These are phyloP conservation scores for Danaus chrysippus DNA, from an alignment of 2,888 invertebrate species.

Conservation along the genomic window DNA sequence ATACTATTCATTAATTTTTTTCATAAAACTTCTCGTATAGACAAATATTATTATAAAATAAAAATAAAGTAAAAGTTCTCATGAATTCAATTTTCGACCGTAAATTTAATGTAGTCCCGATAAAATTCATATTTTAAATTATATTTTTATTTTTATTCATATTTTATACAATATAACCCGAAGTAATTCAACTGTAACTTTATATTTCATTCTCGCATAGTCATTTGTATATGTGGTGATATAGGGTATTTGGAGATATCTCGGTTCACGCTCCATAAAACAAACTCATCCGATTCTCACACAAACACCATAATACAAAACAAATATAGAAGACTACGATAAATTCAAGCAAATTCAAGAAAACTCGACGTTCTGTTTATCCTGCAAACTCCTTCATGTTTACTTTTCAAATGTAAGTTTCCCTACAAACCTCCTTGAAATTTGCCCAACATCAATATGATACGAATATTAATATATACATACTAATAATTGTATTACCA, in stretches of 20 bases:
- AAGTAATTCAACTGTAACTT: not conserved
- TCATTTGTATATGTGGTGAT: conserved; percentile 24
- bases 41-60: too few relatives aligned
- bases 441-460: conserved; percentile 25
- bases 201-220: conserved; percentile 28
- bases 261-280: conserved; percentile 57
- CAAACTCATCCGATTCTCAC: conserved; percentile 44
- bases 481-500: too few relatives aligned
- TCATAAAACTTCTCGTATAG: too few relatives aligned
- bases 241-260: conserved; percentile 49
- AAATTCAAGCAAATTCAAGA: conserved; percentile 47
- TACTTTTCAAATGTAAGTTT: conserved; percentile 47
- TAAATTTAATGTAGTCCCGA: too few relatives aligned
- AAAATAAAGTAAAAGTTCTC: too few relatives aligned
- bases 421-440: conserved; percentile 37
- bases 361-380: conserved; percentile 43
- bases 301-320: conserved; percentile 43
- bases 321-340: conserved; percentile 44
- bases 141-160: too few relatives aligned
- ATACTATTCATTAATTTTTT: too few relatives aligned
- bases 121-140: too few relatives aligned
- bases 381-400: conserved; percentile 42
- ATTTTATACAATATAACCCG: too few relatives aligned
- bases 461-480: too few relatives aligned
- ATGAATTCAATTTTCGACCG: too few relatives aligned